Base-by-base conservation (phyloP, 2,888 invertebrate genomes). In the Eretmocerus hayati region DNA sequence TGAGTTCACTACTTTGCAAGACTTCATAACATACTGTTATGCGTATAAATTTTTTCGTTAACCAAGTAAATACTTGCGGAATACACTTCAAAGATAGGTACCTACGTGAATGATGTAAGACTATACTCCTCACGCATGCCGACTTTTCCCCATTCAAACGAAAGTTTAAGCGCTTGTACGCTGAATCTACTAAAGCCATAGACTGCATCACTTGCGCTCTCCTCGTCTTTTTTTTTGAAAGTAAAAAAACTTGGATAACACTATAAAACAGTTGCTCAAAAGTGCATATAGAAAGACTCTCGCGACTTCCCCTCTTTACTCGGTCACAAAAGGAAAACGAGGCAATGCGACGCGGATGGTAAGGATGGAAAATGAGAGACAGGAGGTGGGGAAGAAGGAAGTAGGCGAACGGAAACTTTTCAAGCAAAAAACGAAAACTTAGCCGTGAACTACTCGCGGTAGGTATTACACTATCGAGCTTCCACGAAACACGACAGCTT, bases 121-220 rank as follows among this genome's bases (percentile, higher is more conserved):
- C 11, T n/a, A n/a, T n/a, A n/a, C n/a, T n/a, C n/a, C 26, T 23
- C 46, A 19, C 37, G 5, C 39, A 20, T 22, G 20, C 46, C 30
- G 26, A 23, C 37, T 15, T 22, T 26, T 20, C 32, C 23, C 15
- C 26, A 21, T 22, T 48, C 43, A 33, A 43, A 45, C 38, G 45
- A 48, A 42, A 48, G 37, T 46, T 48, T 42, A 42, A 48, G 42
- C 48, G 45, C 38, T 52, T 52, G 45, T 47, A 52, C n/a, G n/a
- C n/a, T 52, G 48, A 42, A 48, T 30, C 48, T 35, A 41, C 38
- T 41, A 45, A 48, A 32, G 15, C 44, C n/a, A n/a, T n/a, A n/a
- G n/a, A n/a, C n/a, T n/a, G 26, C 6, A 26, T 30, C 21, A 38
- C 26, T 39, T 23, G 26, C 46, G 32, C 22, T 31, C 15, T 19